These are phyloP conservation scores for Lymantria monacha DNA, from an alignment of 2,888 invertebrate species.

Conservation along the genomic window DNA sequence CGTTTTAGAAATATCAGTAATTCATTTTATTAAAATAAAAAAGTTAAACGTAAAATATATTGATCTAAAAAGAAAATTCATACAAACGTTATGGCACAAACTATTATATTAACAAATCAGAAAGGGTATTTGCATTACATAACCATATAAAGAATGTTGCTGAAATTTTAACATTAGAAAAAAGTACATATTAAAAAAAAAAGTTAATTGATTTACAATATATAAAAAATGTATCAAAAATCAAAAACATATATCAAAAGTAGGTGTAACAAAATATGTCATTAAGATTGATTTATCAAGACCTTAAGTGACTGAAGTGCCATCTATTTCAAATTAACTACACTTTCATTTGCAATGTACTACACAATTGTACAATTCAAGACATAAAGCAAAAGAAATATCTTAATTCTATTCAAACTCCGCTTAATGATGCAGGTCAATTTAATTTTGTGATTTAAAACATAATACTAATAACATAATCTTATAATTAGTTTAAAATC, in stretches of 20 bases:
- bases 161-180: no score
- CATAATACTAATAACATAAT: constrained; percentile 3
- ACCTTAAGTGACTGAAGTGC: not conserved
- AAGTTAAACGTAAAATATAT: not conserved
- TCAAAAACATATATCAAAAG: no score
- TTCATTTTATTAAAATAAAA: no score
- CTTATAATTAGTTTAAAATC: constrained; percentile 21
- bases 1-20: no score
- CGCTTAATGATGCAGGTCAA: not conserved
- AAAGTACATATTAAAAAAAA: no score
- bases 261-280: no score
- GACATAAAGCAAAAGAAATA: not conserved
- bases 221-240: no score
- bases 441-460: not conserved
- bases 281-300: no score
- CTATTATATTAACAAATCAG: not conserved
- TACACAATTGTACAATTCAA: not conserved
- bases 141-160: no score
- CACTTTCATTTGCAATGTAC: not conserved
- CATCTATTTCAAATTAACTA: not conserved
- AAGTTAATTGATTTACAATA: no score
- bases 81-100: not conserved
- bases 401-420: not conserved
- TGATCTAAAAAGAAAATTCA: not conserved
- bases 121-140: no score